These are phyloP conservation scores for Pollenia amentaria DNA, from an alignment of 2,888 invertebrate species.

Conservation along the genomic window DNA sequence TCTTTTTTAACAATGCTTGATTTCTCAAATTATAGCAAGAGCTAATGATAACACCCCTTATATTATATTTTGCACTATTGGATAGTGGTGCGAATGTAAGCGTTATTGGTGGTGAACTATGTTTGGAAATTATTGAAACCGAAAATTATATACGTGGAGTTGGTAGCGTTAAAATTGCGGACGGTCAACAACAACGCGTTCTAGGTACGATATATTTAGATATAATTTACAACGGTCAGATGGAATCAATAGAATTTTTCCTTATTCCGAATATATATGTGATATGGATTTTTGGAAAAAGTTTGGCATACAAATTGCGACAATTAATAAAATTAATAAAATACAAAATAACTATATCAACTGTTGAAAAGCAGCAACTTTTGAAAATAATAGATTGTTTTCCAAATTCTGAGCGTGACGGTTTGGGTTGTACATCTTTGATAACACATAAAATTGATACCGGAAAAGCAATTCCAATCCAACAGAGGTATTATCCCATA, in stretches of 20 bases:
- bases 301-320: background rate
- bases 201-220: background rate
- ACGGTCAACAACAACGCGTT: background rate
- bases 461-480: too few species aligned
- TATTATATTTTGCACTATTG: background rate
- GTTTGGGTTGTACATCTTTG: too few species aligned
- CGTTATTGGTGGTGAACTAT: background rate
- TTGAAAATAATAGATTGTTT: too few species aligned
- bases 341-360: too few species aligned
- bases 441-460: too few species aligned
- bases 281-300: background rate
- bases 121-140: background rate
- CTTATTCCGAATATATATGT: background rate
- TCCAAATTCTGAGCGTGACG: too few species aligned
- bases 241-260: background rate
- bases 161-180: background rate
- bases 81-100: background rate
- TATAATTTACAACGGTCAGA: background rate
- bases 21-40: too few species aligned
- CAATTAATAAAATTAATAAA: too few species aligned
- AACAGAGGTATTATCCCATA: too few species aligned
- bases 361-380: too few species aligned
- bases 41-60: background rate
- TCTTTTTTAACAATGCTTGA: background rate
- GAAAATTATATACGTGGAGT: background rate